Base-by-base conservation (phyloP, 2,888 invertebrate genomes). In the Ctena decussata region DNA sequence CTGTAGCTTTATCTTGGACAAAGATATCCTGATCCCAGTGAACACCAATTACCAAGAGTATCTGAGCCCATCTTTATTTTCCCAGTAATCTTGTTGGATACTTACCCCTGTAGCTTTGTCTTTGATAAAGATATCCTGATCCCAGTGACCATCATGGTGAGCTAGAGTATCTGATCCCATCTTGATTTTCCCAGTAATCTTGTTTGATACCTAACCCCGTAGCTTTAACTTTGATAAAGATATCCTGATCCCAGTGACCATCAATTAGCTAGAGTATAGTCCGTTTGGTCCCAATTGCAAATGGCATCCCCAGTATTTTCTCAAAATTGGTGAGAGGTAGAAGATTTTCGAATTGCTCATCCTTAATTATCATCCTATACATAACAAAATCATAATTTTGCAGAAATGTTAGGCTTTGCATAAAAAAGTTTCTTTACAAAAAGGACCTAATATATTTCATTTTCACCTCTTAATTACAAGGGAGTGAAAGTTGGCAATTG, bases 201-300 rank as follows among this genome's bases (percentile, higher is more conserved):
- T 97, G 96, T 99, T 99, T 79, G 98, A 98, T 92, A 97, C 97
- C 89, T 98, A 98, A 0, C 97, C 96, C 46, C 21, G 46, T 46
- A 46, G 97, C 97, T 92, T 97, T 97, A 94, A 99, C 98, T 90
- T 97, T 98, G 80, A 99, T 97, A 85, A 97, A 97, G 57, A 98
- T 98, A 92, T 97, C 97, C 70, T 98, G 98, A 95, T 99, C 99
- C 99, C 99, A 99, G 94, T 98, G 98, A 0, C 99, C 99, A 5
- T 97, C 98, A 96, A 0, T 97, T 97, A 0, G 98, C 98, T n/a
- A 99, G 95, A 0, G 98, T 98, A 90, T 99, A 98, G n/a, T n/a
- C n/a, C n/a, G n/a, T n/a, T n/a, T n/a, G n/a, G n/a, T n/a, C n/a
- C n/a, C n/a, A n/a, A n/a, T n/a, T n/a, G n/a, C n/a, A n/a, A n/a